phyloP scores from a whole-genome alignment of 2,797 vertebrate genomes.

The Malurus leucopterus region DNA sequence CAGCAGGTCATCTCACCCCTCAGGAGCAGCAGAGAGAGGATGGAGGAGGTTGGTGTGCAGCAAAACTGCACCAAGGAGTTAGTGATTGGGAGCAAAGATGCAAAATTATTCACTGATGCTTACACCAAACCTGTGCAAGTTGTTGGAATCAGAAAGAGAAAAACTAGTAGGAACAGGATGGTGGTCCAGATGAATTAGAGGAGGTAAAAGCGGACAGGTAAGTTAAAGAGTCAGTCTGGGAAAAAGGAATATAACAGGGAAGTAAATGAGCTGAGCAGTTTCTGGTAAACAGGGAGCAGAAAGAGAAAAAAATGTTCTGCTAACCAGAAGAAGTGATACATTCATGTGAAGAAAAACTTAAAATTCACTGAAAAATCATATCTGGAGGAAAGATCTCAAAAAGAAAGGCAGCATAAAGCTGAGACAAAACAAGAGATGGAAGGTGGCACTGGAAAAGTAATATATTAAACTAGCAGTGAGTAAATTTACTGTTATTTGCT shows the following conservation, averaged over 20 bases:
- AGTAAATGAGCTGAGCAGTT: background rate
- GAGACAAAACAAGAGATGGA: background rate
- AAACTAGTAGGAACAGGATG: background rate
- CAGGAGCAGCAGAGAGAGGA: background rate
- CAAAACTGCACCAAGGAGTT: fast-evolving
- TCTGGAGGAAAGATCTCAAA: background rate
- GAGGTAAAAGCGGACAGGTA: background rate
- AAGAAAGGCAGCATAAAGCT: background rate
- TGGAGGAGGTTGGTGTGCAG: fast-evolving
- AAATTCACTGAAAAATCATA: background rate
- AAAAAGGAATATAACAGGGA: background rate
- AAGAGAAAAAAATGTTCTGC: background rate
- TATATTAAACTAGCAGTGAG: background rate
- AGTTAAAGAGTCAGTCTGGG: background rate
- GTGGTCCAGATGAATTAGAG: background rate
- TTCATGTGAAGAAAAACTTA: background rate
- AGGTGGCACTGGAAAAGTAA: background rate
- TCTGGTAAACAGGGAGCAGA: background rate
- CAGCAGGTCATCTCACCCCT: background rate
- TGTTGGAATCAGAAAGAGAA: background rate
- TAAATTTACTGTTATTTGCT: background rate
- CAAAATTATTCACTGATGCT: background rate
- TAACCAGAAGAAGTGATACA: background rate
- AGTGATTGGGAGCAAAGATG: background rate
- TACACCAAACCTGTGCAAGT: background rate